phyloP scores from a whole-genome alignment of 2,888 invertebrate species.

The Parnassius orleans region DNA sequence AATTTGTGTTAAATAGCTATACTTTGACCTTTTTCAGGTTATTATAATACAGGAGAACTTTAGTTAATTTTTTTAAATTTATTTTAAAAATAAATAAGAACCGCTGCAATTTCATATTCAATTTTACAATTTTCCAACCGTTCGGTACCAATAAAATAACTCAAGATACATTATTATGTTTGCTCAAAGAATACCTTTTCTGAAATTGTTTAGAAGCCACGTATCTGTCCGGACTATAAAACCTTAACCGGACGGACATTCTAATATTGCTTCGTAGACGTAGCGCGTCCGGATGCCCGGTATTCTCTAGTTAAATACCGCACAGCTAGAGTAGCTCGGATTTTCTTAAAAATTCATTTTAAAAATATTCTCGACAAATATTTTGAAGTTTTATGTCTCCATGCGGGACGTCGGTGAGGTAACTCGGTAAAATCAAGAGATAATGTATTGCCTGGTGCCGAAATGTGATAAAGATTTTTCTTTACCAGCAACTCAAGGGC shows the following conservation, averaged over 20 bases:
- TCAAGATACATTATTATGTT: slow-evolving; percentile 25
- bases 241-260: slow-evolving; percentile 44
- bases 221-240: slow-evolving; percentile 35
- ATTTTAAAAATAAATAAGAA: slow-evolving; percentile 15
- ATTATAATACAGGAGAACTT: no score
- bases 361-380: slow-evolving; percentile 10
- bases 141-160: slow-evolving; percentile 21
- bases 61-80: slow-evolving; percentile 8
- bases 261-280: slow-evolving; percentile 43
- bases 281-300: slow-evolving; percentile 28
- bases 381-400: slow-evolving; percentile 7
- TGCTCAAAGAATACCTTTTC: slow-evolving; percentile 26
- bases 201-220: slow-evolving; percentile 25
- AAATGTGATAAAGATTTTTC: slow-evolving; percentile 2
- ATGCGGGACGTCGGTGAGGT: not conserved
- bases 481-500: not conserved
- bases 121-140: slow-evolving; percentile 22
- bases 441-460: slow-evolving; percentile 3
- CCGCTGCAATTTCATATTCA: slow-evolving; percentile 12
- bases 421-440: not conserved
- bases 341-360: slow-evolving; percentile 22
- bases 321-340: slow-evolving; percentile 36
- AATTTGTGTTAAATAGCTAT: no score
- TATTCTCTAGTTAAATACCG: slow-evolving; percentile 52
- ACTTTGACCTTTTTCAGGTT: no score